A percentile compares a stretch with the other conserved stretches of the same genome.
These are phyloP conservation scores for Channa striata DNA, from an alignment of 2,797 vertebrate species.

Conservation along the genomic window DNA sequence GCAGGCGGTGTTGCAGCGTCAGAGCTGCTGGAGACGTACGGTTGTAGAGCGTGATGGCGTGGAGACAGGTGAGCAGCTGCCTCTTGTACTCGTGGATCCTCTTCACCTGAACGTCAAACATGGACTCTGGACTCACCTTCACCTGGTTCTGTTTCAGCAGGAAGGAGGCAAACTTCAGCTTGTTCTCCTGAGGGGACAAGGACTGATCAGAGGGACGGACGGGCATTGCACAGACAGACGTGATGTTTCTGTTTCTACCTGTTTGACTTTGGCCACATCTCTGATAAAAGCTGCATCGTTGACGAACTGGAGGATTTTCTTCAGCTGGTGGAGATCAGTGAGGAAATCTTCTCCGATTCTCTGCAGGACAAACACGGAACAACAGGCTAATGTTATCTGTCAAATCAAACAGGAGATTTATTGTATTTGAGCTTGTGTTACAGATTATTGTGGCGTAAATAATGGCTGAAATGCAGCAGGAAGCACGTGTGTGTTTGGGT, in stretches of 20 bases:
- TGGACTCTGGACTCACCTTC: constrained; percentile 88
- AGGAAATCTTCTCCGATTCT: constrained; percentile 90
- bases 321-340: constrained; percentile 86
- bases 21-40: constrained; percentile 69
- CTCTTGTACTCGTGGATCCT: constrained; percentile 94
- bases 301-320: constrained; percentile 83
- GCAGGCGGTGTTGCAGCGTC: too few species aligned
- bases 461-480: too few species aligned
- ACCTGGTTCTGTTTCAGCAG: constrained; percentile 88
- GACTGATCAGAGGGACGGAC: background rate
- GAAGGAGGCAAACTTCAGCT: constrained; percentile 88
- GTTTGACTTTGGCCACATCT: constrained; percentile 89
- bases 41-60: constrained; percentile 92
- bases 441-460: too few species aligned
- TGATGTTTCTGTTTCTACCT: constrained; percentile 70
- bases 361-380: constrained; percentile 56
- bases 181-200: constrained; percentile 85
- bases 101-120: constrained; percentile 93
- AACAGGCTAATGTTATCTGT: too few species aligned
- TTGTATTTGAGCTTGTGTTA: too few species aligned
- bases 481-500: too few species aligned
- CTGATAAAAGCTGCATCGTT: constrained; percentile 87
- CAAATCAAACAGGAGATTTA: too few species aligned
- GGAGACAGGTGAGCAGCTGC: constrained; percentile 92
- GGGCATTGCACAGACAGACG: background rate